These are phyloP conservation scores for Prorops nasuta DNA, from an alignment of 1,140 invertebrate species.

Conservation along the genomic window DNA sequence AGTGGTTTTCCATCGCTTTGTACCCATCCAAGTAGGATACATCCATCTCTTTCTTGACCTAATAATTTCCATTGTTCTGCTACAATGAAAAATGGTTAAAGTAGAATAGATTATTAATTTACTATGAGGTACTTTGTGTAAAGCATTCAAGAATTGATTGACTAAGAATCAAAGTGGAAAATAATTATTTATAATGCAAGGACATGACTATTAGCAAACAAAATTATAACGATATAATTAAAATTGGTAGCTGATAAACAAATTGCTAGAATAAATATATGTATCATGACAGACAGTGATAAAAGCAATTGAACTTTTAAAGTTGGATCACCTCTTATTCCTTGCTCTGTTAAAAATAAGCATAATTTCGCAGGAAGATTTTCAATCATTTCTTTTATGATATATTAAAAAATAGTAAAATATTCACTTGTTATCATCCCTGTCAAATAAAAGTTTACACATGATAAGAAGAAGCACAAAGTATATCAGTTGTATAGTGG, in stretches of 20 bases:
- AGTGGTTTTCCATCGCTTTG: conserved; percentile 25
- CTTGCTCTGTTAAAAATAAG: conserved; percentile 38
- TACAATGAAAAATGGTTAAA: conserved; percentile 9
- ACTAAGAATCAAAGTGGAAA: no score
- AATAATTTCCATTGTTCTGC: conserved; percentile 74
- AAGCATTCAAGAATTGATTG: no score
- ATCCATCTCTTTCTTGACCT: conserved; percentile 73
- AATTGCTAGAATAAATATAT: neutral
- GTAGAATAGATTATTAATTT: neutral
- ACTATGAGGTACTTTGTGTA: no score
- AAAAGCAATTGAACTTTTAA: neutral
- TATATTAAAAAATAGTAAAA: conserved; percentile 3
- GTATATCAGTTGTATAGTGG: no score
- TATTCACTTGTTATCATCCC: no score
- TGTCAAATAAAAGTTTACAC: no score
- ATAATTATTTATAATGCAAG: no score
- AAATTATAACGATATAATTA: no score
- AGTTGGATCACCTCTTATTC: conserved; percentile 30
- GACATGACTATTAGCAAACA: no score
- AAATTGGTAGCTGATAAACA: no score
- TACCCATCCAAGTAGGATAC: conserved; percentile 69
- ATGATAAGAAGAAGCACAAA: no score
- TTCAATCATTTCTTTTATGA: conserved; percentile 41
- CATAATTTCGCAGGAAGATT: conserved; percentile 50
- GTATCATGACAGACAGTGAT: neutral